phyloP scores from a whole-genome alignment of 2,113 vertebrate genomes.

The Asarcornis scutulata region DNA sequence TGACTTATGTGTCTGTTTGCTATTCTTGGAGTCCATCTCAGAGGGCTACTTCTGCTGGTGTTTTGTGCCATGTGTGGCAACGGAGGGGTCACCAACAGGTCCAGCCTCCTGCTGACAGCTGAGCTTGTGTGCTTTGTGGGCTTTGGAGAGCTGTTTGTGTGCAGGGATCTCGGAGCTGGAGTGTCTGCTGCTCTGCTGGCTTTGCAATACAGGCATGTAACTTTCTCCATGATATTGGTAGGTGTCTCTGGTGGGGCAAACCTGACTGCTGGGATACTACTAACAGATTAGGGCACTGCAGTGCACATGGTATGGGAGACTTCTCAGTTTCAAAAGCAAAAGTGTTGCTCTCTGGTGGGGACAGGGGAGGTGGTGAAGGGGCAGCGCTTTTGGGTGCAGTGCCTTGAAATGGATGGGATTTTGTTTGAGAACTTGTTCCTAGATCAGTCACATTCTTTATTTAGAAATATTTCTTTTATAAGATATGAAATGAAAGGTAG shows the following conservation, averaged over 20 bases:
- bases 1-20: not conserved
- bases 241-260: not conserved
- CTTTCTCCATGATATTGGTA: not conserved
- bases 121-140: not conserved
- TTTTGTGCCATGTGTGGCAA: not conserved
- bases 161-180: accelerated
- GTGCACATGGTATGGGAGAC: not conserved
- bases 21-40: not conserved
- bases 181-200: not conserved
- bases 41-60: not conserved
- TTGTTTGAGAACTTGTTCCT: not conserved
- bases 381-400: not conserved
- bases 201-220: accelerated
- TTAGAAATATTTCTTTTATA: not conserved
- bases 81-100: not conserved
- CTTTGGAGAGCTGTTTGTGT: not conserved
- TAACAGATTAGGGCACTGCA: not conserved
- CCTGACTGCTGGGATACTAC: accelerated
- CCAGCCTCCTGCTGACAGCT: accelerated
- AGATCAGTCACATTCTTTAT: not conserved
- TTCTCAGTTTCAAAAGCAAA: not conserved
- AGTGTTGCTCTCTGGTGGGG: not conserved
- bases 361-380: not conserved
- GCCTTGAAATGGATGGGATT: not conserved
- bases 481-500: not conserved